These are phyloP conservation scores for Gryon sp. DNA, from an alignment of 1,140 invertebrate genomes.

Conservation along the genomic window DNA sequence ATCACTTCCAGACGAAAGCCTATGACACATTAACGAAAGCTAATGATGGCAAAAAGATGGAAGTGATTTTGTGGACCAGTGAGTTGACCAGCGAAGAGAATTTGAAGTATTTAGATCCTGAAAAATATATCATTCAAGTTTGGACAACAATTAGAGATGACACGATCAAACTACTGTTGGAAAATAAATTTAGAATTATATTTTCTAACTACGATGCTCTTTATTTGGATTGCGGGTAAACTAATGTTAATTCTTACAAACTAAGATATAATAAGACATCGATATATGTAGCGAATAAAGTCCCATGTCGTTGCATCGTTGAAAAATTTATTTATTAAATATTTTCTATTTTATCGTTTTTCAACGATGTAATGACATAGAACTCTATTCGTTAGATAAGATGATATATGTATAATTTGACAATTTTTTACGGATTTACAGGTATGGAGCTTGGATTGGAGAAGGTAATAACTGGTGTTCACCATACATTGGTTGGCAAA, in stretches of 20 bases:
- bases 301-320: no score
- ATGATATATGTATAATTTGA: no score
- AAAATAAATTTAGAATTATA: slow-evolving; percentile 86
- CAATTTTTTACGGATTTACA: slow-evolving; percentile 66
- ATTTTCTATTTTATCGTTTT: no score
- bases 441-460: slow-evolving; percentile 81
- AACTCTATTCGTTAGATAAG: no score
- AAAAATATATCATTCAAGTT: slow-evolving; percentile 90
- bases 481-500: slow-evolving; percentile 93
- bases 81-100: slow-evolving; percentile 85
- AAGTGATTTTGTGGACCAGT: slow-evolving; percentile 90
- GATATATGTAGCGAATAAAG: no score
- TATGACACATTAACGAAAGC: slow-evolving; percentile 78
- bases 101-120: slow-evolving; percentile 84
- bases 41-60: slow-evolving; percentile 81
- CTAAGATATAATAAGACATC: no score
- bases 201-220: slow-evolving; percentile 91
- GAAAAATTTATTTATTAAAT: no score
- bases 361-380: not conserved
- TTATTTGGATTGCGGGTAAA: slow-evolving; percentile 90
- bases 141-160: slow-evolving; percentile 86
- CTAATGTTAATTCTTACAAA: no score
- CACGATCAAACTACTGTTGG: slow-evolving; percentile 83
- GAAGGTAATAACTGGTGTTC: slow-evolving; percentile 91
- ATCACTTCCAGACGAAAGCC: slow-evolving; percentile 86